A percentile compares a stretch with the other conserved stretches of the same genome.
phyloP scores from a whole-genome alignment of 1,140 invertebrate species.

The Elymnias hypermnestra region DNA sequence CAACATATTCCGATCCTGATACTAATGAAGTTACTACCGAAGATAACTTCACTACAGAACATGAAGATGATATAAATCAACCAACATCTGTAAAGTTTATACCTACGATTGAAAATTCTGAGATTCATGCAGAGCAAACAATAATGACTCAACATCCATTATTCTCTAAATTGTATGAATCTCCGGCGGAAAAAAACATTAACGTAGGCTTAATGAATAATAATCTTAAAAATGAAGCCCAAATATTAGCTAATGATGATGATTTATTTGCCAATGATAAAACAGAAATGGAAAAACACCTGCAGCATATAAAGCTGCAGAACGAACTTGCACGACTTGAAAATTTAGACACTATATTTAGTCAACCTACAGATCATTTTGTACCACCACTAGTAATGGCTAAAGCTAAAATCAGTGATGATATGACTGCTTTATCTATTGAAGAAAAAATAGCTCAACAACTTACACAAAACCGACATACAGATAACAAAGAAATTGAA shows the following conservation, averaged over 20 bases:
- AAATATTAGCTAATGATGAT: conserved; percentile 34
- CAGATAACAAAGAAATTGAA: conserved; percentile 29
- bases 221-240: conserved; percentile 52
- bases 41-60: conserved; percentile 42
- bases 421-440: conserved; percentile 69
- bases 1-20: conserved; percentile 40
- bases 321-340: conserved; percentile 55
- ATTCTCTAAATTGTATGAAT: conserved; percentile 22
- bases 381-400: conserved; percentile 73
- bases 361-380: conserved; percentile 72
- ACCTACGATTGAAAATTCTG: conserved; percentile 19
- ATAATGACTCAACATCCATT: conserved; percentile 17
- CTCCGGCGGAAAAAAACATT: conserved; percentile 35
- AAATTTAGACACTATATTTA: conserved; percentile 67
- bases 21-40: conserved; percentile 38
- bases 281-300: conserved; percentile 50
- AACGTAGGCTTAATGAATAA: conserved; percentile 37
- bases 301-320: conserved; percentile 59
- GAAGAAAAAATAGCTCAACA: conserved; percentile 71
- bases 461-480: conserved; percentile 40
- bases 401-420: conserved; percentile 69
- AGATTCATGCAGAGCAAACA: conserved; percentile 17
- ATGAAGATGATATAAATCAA: conserved; percentile 38
- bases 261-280: conserved; percentile 37
- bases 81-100: conserved; percentile 25